Conservation (phyloP, 2,797 vertebrate species). For the Acipenser ruthenus region DNA sequence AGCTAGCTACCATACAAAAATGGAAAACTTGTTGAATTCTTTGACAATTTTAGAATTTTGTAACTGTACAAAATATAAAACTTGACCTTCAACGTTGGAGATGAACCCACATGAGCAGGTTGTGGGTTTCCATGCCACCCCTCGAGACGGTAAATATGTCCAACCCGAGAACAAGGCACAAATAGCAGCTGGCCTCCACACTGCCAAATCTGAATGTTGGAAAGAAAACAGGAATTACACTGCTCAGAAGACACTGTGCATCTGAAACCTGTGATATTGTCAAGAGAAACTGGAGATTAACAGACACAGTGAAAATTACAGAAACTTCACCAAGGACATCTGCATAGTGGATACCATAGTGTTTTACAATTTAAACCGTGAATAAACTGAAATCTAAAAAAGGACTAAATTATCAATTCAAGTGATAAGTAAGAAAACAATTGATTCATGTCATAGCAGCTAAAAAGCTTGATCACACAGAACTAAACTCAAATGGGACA, state of each 20-base stretch:
- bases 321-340: no score
- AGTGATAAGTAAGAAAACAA: no score
- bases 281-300: neutral
- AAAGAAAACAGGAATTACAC: neutral
- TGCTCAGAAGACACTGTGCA: no score
- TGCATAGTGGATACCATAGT: no score
- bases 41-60: neutral
- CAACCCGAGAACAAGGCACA: slow-evolving; percentile 88
- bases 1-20: neutral
- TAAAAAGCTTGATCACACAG: no score
- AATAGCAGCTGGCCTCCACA: slow-evolving; percentile 93
- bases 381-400: no score
- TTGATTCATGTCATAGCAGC: no score
- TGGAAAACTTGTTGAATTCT: neutral
- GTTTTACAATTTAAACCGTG: no score
- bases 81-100: slow-evolving; percentile 89
- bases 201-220: slow-evolving; percentile 83
- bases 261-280: neutral
- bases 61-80: no score
- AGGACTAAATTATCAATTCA: no score
- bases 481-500: no score
- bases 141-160: slow-evolving; percentile 92
- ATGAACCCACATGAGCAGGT: slow-evolving; percentile 87
- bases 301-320: neutral
- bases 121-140: slow-evolving; percentile 97